phyloP scores from a whole-genome alignment of 1,140 invertebrate genomes.

The Drosophila neocordata region DNA sequence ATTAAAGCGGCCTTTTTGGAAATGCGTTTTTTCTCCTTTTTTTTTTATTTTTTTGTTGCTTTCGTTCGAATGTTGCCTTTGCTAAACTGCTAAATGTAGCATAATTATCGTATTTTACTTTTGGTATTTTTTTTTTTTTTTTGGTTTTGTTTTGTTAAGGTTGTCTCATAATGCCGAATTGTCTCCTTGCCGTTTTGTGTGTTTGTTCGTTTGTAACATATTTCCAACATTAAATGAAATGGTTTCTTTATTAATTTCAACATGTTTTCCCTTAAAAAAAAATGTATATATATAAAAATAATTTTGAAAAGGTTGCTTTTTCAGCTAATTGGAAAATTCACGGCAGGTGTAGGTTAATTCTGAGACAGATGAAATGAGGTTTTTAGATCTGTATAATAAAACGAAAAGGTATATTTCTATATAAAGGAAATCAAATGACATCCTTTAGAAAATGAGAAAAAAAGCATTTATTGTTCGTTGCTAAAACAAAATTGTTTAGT shows the following conservation, averaged over 20 bases:
- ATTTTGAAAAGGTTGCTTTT: slow-evolving; percentile 17
- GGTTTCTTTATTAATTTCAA: slow-evolving; percentile 69
- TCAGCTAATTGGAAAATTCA: slow-evolving; percentile 55
- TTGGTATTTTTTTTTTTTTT: slow-evolving; percentile 32
- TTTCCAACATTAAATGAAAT: slow-evolving; percentile 67
- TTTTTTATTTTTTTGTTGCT: slow-evolving; percentile 24
- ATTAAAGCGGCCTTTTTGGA: slow-evolving; percentile 57
- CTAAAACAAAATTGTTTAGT: no score
- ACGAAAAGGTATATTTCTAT: not conserved
- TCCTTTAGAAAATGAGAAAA: not conserved
- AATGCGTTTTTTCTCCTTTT: slow-evolving; percentile 19
- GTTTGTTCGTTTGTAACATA: slow-evolving; percentile 43
- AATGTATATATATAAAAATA: slow-evolving; percentile 22
- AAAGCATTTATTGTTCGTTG: no score
- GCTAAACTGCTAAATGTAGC: slow-evolving; percentile 79
- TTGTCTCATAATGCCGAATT: slow-evolving; percentile 69
- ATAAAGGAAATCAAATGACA: not conserved
- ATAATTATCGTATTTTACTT: slow-evolving; percentile 79
- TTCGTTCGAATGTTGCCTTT: slow-evolving; percentile 40
- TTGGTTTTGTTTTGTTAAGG: slow-evolving; percentile 22
- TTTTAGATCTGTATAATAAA: not conserved
- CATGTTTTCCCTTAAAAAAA: slow-evolving; percentile 34
- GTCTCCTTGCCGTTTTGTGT: slow-evolving; percentile 39
- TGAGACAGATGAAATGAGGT: not conserved
- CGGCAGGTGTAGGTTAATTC: slow-evolving; percentile 12